phyloP scores from a whole-genome alignment of 2,113 vertebrate species.

The Mohoua ochrocephala region DNA sequence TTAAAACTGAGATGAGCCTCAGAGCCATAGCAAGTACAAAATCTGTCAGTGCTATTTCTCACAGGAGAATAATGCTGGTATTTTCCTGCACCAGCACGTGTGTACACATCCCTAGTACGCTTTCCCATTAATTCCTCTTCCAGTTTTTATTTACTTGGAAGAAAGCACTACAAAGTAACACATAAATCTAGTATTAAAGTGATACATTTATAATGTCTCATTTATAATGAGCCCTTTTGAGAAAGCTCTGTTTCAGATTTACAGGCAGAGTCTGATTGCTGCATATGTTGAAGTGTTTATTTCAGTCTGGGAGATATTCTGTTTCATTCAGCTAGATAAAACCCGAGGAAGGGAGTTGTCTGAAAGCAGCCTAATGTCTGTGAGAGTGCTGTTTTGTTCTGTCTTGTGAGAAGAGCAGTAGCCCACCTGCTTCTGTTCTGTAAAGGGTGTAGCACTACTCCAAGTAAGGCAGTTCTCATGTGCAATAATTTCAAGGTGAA shows the following conservation, averaged over 20 bases:
- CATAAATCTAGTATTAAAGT: not conserved
- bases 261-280: not conserved
- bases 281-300: not conserved
- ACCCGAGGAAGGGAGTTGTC: not conserved
- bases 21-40: not conserved
- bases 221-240: not conserved
- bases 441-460: not conserved
- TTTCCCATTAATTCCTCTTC: not conserved
- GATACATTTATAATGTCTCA: not conserved
- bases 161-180: not conserved
- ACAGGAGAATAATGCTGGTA: not conserved
- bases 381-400: not conserved
- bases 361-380: not conserved
- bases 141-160: not conserved
- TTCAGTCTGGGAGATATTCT: not conserved
- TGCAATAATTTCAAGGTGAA: not conserved
- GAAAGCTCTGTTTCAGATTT: not conserved
- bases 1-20: not conserved
- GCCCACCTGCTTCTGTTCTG: not conserved
- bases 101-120: not conserved
- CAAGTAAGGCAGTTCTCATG: not conserved
- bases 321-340: not conserved
- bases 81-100: not conserved
- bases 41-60: not conserved
- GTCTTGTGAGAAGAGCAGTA: not conserved